Evolutionary conservation across 2,113 vertebrate genomes (phyloP), one percentile per base, ranked within the genome.

Genomic region (Nycticryphes semicollaris): DNA sequence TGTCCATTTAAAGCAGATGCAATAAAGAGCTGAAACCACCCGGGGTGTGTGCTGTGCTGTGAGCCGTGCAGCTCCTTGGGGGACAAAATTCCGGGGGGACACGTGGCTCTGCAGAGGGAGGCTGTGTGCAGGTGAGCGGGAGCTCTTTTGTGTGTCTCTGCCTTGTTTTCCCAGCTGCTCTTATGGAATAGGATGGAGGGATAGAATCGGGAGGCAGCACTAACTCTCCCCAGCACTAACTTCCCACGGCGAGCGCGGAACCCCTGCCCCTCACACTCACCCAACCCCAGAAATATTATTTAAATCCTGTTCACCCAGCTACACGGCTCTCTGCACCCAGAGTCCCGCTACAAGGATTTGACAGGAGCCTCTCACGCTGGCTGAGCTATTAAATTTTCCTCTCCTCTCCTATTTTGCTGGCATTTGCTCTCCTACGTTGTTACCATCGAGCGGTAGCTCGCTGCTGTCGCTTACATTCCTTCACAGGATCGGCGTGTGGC

Each of bases 11-110:
- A 60, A 84, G 28, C 31, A 57, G 63, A 33, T 6, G 27, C 70
- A 76, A 48, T 6, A 23, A 76, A 57, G 6, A 72, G 21, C 33
- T 33, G 31, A 69, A 60, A 51, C 11, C 77, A n/a, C 16, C 0
- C 0, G 0, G 24, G 48, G 45, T 8, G 31, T 4, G 64, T 7
- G 41, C 82, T 56, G 35, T 25, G n/a, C 22, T 18, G 1, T 2
- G 43, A 94, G 60, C 76, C 8, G 11, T 24, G 12, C n/a, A 10
- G 83, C 78, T 84, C 86, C 74, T 13, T 1, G 15, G 50, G 87
- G 87, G 51, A 92, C 0, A 12, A 10, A 27, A 41, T 62, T 75
- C 43, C 14, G 1, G 54, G 85, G 66, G 56, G 23, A 54, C 23
- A 18, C 0, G 2, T 24, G 87, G 87, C 78, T 93, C 94, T 80